phyloP scores from a whole-genome alignment of 2,797 vertebrate species.

The Mormyrops attenuatus region DNA sequence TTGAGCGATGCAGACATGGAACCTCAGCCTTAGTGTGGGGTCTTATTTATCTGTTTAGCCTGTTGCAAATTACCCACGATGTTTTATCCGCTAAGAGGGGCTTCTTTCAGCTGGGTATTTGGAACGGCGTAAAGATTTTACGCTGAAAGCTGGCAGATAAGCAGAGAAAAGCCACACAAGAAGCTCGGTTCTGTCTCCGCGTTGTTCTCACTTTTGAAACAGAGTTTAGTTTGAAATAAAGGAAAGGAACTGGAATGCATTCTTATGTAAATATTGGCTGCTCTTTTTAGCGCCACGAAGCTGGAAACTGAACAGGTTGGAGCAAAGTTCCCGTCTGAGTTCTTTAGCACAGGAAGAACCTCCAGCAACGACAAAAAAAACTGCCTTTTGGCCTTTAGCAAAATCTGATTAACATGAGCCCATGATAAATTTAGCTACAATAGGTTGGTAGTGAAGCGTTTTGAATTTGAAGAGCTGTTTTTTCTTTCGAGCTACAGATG shows the following conservation, averaged over 20 bases:
- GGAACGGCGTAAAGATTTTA: not conserved
- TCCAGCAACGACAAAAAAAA: not conserved
- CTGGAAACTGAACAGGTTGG: not conserved
- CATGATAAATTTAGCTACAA: not conserved
- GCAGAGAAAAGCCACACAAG: not conserved
- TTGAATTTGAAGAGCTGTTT: not conserved
- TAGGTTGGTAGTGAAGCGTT: not conserved
- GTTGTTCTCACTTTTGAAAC: not conserved
- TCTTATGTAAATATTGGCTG: not conserved
- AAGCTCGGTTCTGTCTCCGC: not conserved
- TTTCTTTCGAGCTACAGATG: not conserved
- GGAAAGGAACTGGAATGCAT: not conserved
- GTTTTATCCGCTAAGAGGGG: not conserved
- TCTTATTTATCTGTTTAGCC: conserved; percentile 4
- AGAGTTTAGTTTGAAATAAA: not conserved
- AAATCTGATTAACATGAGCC: not conserved
- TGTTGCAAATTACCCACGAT: not conserved
- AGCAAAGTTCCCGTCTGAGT: not conserved
- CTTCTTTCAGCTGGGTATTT: not conserved
- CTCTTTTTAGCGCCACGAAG: not conserved
- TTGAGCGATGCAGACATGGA: not conserved
- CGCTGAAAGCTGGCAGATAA: not conserved
- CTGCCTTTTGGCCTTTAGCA: not conserved
- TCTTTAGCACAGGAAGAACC: not conserved
- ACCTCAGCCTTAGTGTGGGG: not conserved